Percentiles rank a stretch among this genome's conserved stretches.
Conservation (phyloP, 2,888 invertebrate genomes). For the Macrophya annulata region DNA sequence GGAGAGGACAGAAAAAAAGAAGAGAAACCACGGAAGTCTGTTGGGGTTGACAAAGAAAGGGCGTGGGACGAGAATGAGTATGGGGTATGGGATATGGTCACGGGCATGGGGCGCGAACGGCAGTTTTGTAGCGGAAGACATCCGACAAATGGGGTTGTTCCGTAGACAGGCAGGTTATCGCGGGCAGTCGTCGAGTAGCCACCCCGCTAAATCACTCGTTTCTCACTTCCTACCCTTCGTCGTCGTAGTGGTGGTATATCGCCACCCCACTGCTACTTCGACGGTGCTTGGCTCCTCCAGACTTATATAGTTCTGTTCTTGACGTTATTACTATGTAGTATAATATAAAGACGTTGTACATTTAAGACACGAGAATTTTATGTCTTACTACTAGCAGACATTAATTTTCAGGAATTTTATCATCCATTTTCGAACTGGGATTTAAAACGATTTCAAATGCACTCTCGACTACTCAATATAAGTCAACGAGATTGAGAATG, state of each 20-base stretch:
- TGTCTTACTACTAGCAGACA: neutral
- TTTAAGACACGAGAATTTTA: neutral
- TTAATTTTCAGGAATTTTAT: neutral
- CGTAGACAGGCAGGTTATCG: conserved; percentile 78
- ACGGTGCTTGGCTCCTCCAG: neutral
- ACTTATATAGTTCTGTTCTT: neutral
- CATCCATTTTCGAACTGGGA: neutral
- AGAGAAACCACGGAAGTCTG: neutral
- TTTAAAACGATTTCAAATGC: neutral
- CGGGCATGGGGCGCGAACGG: conserved; percentile 63
- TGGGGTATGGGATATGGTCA: conserved; percentile 47
- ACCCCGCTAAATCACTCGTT: conserved; percentile 77
- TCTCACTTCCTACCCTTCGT: conserved; percentile 70
- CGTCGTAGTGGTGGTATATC: conserved; percentile 35
- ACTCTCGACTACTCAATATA: neutral
- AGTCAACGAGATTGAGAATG: neutral
- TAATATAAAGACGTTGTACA: neutral
- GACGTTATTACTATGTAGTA: neutral
- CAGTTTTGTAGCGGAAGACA: conserved; percentile 78
- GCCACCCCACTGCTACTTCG: neutral
- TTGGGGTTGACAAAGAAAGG: conserved; percentile 70
- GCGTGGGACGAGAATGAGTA: conserved; percentile 62
- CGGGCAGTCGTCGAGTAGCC: conserved; percentile 77
- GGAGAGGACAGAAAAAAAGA: no score
- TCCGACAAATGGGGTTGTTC: conserved; percentile 78